phyloP scores from a whole-genome alignment of 2,113 vertebrate genomes.

The Morone saxatilis region DNA sequence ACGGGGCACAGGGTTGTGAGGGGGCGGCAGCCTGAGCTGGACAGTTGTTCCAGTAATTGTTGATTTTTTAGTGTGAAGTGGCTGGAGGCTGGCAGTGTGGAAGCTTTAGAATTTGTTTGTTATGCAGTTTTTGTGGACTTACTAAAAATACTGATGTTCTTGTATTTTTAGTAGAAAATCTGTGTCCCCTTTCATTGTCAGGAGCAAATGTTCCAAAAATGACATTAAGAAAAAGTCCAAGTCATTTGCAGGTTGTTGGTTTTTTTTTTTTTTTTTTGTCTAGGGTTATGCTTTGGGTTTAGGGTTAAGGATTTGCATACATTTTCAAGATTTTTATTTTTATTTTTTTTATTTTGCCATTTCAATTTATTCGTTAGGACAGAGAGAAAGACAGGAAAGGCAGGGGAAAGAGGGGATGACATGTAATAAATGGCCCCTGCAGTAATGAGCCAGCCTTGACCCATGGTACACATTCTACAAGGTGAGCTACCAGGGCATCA shows the following conservation, averaged over 20 bases:
- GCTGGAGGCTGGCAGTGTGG: neutral
- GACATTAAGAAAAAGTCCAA: neutral
- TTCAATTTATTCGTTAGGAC: too few relatives aligned
- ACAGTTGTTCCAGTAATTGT: conserved; percentile 6
- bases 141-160: neutral
- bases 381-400: too few relatives aligned
- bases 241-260: neutral
- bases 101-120: neutral
- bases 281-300: neutral
- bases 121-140: neutral
- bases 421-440: too few relatives aligned
- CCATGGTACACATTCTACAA: too few relatives aligned
- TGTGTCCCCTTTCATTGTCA: too few relatives aligned
- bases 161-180: too few relatives aligned
- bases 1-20: neutral
- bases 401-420: too few relatives aligned
- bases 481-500: too few relatives aligned
- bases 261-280: too few relatives aligned
- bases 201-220: neutral
- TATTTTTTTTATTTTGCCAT: too few relatives aligned
- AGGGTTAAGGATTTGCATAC: neutral
- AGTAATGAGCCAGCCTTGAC: too few relatives aligned
- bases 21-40: conserved; percentile 5
- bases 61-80: conserved; percentile 7
- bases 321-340: neutral